Conservation (phyloP, 2,113 vertebrate species). For the Lagopus leucura region DNA sequence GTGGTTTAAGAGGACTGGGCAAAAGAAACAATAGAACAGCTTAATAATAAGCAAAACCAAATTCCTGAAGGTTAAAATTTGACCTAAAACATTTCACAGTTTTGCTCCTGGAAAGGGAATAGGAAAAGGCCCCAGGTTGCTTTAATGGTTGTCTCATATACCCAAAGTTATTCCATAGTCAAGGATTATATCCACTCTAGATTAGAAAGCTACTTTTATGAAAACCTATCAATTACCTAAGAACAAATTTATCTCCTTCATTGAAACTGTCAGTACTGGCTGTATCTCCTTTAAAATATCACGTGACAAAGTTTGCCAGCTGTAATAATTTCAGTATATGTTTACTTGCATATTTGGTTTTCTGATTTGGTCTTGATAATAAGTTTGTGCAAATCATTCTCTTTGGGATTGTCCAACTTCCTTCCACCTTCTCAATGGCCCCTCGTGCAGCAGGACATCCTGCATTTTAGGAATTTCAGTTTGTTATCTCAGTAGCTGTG, state of each 20-base stretch:
- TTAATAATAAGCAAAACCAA: neutral
- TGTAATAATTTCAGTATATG: neutral
- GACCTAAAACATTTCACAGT: neutral
- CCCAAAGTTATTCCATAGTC: neutral
- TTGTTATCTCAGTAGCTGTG: slow-evolving; percentile 62
- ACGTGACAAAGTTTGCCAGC: neutral
- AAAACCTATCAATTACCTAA: neutral
- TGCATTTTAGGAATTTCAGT: slow-evolving; percentile 64
- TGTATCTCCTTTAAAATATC: neutral
- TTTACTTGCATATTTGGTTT: neutral
- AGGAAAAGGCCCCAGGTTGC: neutral
- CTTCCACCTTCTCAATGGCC: slow-evolving; percentile 40
- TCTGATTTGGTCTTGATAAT: slow-evolving; percentile 11
- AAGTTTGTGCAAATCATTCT: slow-evolving; percentile 11
- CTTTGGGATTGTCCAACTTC: slow-evolving; percentile 47
- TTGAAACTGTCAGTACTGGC: neutral
- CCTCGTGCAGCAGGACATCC: slow-evolving; percentile 51
- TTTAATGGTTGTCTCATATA: neutral
- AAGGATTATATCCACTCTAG: neutral
- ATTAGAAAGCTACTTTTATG: neutral
- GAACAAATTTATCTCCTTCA: neutral
- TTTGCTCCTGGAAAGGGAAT: neutral
- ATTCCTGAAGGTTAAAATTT: neutral
- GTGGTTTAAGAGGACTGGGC: neutral
- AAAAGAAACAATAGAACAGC: neutral